Evolutionary conservation across 2,888 invertebrate species (phyloP).

Genomic region (Drosophila ezoana): DNA sequence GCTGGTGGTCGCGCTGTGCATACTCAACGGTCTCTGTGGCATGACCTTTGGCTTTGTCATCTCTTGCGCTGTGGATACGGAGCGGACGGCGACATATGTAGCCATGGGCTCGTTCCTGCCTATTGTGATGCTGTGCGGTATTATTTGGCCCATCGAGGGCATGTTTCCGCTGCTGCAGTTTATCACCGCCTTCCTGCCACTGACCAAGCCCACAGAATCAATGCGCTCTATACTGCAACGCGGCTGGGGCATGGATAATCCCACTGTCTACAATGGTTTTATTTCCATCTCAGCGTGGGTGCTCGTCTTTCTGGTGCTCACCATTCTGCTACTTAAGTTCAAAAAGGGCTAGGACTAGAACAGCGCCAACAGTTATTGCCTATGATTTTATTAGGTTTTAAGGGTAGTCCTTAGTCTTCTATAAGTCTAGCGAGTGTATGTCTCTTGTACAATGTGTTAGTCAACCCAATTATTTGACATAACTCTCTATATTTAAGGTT

Average conservation of each 20-base stretch:
- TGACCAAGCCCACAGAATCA: constrained; percentile 95
- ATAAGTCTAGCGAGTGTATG: constrained; percentile 35
- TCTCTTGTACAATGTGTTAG: constrained; percentile 49
- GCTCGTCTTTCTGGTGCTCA: constrained; percentile 89
- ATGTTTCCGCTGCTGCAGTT: constrained; percentile 92
- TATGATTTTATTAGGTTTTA: constrained; percentile 77
- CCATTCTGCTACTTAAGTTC: constrained; percentile 92
- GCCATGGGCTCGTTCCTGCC: constrained; percentile 94
- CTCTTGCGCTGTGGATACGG: constrained; percentile 91
- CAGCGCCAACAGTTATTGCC: constrained; percentile 19
- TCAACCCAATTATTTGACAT: constrained; percentile 29
- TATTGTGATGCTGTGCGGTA: constrained; percentile 93
- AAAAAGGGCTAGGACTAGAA: constrained; percentile 89
- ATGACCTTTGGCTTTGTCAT: constrained; percentile 97
- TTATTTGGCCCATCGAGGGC: constrained; percentile 97
- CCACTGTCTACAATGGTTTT: constrained; percentile 93
- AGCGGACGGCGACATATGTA: constrained; percentile 93
- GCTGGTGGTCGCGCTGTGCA: constrained; percentile 90
- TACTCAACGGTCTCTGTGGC: constrained; percentile 95
- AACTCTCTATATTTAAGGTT: constrained; percentile 54
- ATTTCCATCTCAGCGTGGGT: constrained; percentile 93
- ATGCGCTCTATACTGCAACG: constrained; percentile 93
- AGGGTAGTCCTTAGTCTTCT: constrained; percentile 60
- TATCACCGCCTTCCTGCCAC: constrained; percentile 91
- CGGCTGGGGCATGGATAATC: constrained; percentile 91